phyloP scores from a whole-genome alignment of 2,113 vertebrate genomes.

The Mustelus asterias region DNA sequence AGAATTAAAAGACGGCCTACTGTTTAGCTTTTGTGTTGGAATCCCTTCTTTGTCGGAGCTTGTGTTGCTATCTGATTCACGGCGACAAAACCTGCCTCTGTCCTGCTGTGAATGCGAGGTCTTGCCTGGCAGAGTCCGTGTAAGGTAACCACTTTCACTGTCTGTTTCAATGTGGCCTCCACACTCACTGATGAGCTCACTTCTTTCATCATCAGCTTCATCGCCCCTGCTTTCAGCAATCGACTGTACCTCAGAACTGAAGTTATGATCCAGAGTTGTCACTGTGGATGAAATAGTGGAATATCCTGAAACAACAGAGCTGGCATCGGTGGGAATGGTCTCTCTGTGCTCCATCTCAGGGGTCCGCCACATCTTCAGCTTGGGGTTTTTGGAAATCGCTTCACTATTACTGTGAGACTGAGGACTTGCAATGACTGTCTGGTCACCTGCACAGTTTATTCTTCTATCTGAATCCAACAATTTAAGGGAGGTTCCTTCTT shows the following conservation, averaged over 20 bases:
- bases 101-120: conserved; percentile 40
- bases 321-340: conserved; percentile 55
- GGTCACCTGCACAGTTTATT: not conserved
- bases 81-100: conserved; percentile 21
- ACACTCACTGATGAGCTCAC: conserved; percentile 71
- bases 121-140: conserved; percentile 61
- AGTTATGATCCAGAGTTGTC: conserved; percentile 80
- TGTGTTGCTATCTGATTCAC: conserved; percentile 40
- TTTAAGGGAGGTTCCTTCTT: not conserved
- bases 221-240: conserved; percentile 71
- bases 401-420: not conserved
- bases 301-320: conserved; percentile 89
- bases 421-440: not conserved
- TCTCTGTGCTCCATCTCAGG: conserved; percentile 38
- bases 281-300: conserved; percentile 92
- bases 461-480: not conserved
- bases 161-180: conserved; percentile 72
- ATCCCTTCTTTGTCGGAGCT: conserved; percentile 36
- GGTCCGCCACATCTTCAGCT: not conserved
- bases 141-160: conserved; percentile 77
- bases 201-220: conserved; percentile 87
- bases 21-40: conserved; percentile 37
- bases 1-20: conserved; percentile 77
- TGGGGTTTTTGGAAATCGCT: not conserved
- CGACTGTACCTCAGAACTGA: conserved; percentile 59